Evolutionary conservation across 2,797 vertebrate genomes (phyloP).

Genomic region (Squalus acanthias): DNA sequence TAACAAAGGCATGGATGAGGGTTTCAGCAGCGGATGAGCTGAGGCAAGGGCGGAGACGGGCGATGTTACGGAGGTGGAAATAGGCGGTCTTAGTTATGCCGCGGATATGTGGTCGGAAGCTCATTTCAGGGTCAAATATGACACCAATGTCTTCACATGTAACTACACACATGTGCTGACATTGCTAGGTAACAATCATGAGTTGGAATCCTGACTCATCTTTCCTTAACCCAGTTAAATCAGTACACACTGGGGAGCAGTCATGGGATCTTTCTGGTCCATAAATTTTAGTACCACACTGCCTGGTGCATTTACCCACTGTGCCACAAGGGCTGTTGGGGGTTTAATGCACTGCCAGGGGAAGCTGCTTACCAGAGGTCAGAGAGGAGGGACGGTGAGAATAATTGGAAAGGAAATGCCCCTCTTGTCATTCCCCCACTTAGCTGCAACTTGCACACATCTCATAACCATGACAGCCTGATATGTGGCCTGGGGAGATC

Average conservation of each 20-base stretch:
- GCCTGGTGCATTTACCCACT: neutral
- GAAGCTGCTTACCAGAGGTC: neutral
- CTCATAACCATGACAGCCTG: neutral
- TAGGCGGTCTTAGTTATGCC: too few relatives aligned
- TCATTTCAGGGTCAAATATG: too few relatives aligned
- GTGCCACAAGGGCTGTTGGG: neutral
- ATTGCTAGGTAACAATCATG: neutral
- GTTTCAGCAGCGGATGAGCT: too few relatives aligned
- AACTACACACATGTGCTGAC: neutral
- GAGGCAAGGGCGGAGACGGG: too few relatives aligned
- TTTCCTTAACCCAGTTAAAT: neutral
- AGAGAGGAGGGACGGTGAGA: too few relatives aligned
- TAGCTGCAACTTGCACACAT: neutral
- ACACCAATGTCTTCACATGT: neutral
- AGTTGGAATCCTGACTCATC: neutral
- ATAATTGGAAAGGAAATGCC: neutral
- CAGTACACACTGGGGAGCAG: neutral
- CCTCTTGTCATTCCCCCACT: neutral
- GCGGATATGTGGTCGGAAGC: too few relatives aligned
- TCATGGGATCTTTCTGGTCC: neutral
- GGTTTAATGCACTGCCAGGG: neutral
- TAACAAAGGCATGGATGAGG: too few relatives aligned
- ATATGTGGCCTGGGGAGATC: neutral
- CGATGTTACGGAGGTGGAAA: too few relatives aligned
- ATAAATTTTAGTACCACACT: neutral